Conservation (phyloP, 2,888 invertebrate genomes). For the Muscina levida region DNA sequence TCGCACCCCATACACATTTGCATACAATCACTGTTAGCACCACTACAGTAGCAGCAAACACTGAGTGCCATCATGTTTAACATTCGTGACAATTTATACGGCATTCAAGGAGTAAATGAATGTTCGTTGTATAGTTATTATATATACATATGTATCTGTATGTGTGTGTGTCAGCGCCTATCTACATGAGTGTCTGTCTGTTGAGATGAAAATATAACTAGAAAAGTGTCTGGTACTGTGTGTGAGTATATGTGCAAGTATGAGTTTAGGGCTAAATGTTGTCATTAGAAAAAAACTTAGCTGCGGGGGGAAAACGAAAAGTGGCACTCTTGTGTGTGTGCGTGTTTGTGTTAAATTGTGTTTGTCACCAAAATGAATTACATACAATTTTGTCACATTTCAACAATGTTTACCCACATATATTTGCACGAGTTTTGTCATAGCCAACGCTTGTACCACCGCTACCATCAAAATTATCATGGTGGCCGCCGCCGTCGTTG, state of each 20-base stretch:
- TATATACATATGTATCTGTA: constrained; percentile 1
- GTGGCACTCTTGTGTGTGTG: constrained; percentile 20
- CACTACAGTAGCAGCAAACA: neutral
- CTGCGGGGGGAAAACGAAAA: constrained; percentile 1
- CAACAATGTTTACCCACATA: constrained; percentile 51
- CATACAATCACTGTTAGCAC: neutral
- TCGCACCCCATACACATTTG: no score
- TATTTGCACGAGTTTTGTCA: constrained; percentile 24
- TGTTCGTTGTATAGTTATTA: constrained; percentile 24
- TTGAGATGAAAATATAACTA: neutral
- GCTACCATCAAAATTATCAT: no score
- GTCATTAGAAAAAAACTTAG: neutral
- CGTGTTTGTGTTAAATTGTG: constrained; percentile 2
- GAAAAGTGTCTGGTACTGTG: no score
- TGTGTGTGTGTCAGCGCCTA: neutral
- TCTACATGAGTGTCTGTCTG: no score
- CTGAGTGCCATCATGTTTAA: constrained; percentile 32
- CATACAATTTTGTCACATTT: constrained; percentile 61
- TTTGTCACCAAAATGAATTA: constrained; percentile 52
- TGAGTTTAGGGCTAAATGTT: neutral
- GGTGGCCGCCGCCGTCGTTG: constrained; percentile 11
- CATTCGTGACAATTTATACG: constrained; percentile 45
- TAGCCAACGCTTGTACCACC: neutral
- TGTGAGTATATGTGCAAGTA: no score
- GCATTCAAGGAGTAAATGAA: constrained; percentile 51